Evolutionary conservation across 2,888 invertebrate genomes (phyloP), one percentile per base, ranked within the genome.

Genomic region (Drosophila antonietae): DNA sequence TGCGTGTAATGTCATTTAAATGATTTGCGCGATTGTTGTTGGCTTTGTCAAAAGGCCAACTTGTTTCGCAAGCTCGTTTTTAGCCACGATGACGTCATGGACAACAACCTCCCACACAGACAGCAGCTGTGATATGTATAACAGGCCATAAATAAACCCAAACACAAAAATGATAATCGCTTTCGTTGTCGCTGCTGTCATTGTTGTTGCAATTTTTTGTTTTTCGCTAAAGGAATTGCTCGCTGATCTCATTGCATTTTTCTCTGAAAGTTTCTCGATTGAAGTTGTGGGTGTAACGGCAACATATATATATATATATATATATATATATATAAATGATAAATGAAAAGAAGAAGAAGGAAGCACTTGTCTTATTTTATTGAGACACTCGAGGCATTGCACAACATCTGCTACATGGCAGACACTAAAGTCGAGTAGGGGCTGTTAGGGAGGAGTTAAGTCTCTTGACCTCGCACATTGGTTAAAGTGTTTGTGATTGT

Each of bases 1-100:
- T 76, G 87, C 87, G 87, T 86, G 88, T 86, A 88, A 86, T 86
- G 87, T 86, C 84, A 86, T 88, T 87, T 87, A 87, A 88, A 84
- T 87, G 86, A 84, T 88, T 78, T 81, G 78, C 81, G 78, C 64
- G 68, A 75, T 81, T 79, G 78, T 75, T 78, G 75, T 71, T 80
- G 75, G 68, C 68, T 73, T 69, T 78, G 78, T 68, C 55, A 63
- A 88, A 85, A 86, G 88, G 88, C 85, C 88, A 86, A 86, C 85
- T 83, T 78, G 85, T 88, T 85, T 84, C 56, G 66, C 71, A 65
- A 78, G 78, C 78, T 60, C 75, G 75, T 73, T 75, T 49, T 77
- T 63, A 77, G 69, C 58, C 53, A n/a, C 41, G 41, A 55, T 87
- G 86, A 87, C 86, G 86, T 87, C 86, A 87, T 81, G 80, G 71